Percentiles rank a stretch among this genome's conserved stretches.
These are phyloP conservation scores for Cuculus canorus DNA, from an alignment of 2,797 vertebrate species.

Conservation along the genomic window DNA sequence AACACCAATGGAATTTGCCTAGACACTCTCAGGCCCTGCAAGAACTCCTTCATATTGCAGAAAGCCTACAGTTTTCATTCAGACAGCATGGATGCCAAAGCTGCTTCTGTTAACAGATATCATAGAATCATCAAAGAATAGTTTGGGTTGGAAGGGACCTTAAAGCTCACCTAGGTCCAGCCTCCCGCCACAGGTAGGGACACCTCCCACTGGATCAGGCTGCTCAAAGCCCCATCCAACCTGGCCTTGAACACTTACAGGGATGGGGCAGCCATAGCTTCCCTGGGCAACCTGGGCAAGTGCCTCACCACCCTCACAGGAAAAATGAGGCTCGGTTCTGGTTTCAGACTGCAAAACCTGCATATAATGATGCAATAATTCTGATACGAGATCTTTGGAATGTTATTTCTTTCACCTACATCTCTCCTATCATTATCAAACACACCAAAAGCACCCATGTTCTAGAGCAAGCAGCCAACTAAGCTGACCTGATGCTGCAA, in stretches of 20 bases:
- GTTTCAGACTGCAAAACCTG: not conserved
- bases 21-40: not conserved
- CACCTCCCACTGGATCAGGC: no score
- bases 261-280: no score
- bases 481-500: not conserved
- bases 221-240: no score
- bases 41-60: not conserved
- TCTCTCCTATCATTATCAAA: not conserved
- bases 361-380: not conserved
- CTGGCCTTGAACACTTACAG: no score
- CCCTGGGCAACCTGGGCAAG: no score
- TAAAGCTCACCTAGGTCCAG: no score
- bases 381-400: not conserved
- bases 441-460: accelerated
- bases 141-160: no score
- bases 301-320: no score
- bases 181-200: no score
- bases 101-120: not conserved
- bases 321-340: not conserved
- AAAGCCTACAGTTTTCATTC: not conserved
- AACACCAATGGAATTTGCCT: not conserved
- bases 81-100: accelerated
- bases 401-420: not conserved
- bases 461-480: not conserved
- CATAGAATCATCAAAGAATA: no score